These are phyloP conservation scores for Mizuhopecten yessoensis DNA, from an alignment of 1,140 invertebrate species.

Conservation along the genomic window DNA sequence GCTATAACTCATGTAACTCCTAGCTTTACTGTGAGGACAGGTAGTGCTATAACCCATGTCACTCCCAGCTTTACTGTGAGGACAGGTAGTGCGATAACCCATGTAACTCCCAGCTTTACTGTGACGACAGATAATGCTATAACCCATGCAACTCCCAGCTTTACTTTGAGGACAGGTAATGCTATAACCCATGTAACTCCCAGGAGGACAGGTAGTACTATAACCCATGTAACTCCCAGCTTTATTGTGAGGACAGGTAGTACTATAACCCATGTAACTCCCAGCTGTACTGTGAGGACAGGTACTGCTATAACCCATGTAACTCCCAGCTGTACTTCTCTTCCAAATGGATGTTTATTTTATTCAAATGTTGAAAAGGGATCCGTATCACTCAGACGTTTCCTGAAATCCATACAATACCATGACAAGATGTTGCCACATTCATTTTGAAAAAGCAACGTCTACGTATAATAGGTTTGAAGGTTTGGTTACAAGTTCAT, in stretches of 20 bases:
- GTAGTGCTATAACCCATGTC: neutral
- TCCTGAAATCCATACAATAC: neutral
- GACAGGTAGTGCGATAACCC: neutral
- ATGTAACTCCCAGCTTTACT: neutral
- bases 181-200: neutral
- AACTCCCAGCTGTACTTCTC: neutral
- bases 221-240: neutral
- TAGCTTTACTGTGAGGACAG: neutral
- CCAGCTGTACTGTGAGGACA: neutral
- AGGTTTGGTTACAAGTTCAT: neutral
- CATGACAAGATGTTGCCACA: neutral
- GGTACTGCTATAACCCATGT: neutral
- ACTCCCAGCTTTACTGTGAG: neutral
- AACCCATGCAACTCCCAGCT: neutral
- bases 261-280: neutral
- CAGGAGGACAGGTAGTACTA: neutral
- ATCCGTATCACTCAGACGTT: neutral
- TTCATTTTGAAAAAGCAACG: neutral
- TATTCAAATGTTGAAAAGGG: neutral
- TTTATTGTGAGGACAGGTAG: neutral
- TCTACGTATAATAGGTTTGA: neutral
- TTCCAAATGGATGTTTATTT: slow-evolving; percentile 18
- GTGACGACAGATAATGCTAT: neutral
- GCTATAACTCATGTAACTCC: neutral
- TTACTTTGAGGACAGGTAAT: neutral